A percentile compares a stretch with the other conserved stretches of the same genome.
Evolutionary conservation across 2,113 vertebrate genomes (phyloP).

Genomic region (Progne subis): DNA sequence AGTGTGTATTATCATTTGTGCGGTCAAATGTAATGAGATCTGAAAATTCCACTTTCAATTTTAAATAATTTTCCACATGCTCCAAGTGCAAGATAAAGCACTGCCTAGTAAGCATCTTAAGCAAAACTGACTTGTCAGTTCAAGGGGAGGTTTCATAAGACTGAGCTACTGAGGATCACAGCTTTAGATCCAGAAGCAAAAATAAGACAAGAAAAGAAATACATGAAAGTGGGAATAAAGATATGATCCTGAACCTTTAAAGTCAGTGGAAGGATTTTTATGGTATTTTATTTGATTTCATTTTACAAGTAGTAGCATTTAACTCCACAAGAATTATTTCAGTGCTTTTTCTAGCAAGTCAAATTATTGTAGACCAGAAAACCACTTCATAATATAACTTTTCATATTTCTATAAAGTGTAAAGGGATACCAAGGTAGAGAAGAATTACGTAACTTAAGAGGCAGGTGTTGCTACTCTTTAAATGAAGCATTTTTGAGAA

Average conservation of each 20-base stretch:
- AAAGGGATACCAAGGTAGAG: background rate
- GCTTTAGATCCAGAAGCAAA: constrained; percentile 1
- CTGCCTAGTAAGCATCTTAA: background rate
- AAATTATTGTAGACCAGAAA: background rate
- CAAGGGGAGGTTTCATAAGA: background rate
- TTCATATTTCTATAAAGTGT: background rate
- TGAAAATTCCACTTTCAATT: background rate
- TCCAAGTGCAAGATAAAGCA: background rate
- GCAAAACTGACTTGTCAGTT: constrained; percentile 4
- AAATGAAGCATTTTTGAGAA: background rate
- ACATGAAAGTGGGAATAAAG: background rate
- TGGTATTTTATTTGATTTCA: background rate
- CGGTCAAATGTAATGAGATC: background rate
- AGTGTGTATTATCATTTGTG: background rate
- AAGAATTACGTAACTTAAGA: background rate
- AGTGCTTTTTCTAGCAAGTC: background rate
- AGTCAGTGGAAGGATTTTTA: background rate
- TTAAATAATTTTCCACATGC: background rate
- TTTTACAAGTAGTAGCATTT: background rate
- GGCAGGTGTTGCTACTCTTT: background rate
- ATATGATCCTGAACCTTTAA: background rate
- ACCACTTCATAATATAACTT: background rate
- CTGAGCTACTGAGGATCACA: background rate
- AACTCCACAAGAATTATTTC: background rate
- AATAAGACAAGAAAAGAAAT: background rate